Evolutionary conservation across 2,797 vertebrate species (phyloP), one percentile per base, ranked within the genome.

Genomic region (Aphelocoma californica): DNA sequence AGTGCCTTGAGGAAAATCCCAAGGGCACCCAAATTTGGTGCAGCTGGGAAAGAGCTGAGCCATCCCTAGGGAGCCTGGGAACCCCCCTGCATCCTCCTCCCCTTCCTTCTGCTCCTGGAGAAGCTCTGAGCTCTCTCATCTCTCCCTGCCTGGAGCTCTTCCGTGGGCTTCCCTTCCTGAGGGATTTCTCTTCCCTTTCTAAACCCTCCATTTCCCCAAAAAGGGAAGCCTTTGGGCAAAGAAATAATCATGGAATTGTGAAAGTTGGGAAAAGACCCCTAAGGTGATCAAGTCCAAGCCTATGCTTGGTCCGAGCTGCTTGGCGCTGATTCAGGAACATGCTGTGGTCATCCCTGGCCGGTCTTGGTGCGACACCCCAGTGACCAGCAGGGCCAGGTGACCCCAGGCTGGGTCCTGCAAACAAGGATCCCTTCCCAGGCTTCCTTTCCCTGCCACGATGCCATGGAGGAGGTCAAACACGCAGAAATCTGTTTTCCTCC

Each of bases 281-380:
- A 3, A 28, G 38, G 19, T 5, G 38, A 34, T 10, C 11, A 11
- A 28, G 10, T 6, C 50, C 79, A n/a, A 45, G 24, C n/a, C 31
- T 9, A 18, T 31, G 51, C 25, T 25, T 11, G 47, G 60, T 20
- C 23, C 0, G 1, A 60, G 51, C 29, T 18, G 19, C 31, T 51
- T 18, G 66, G 26, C 0, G 0, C 9, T 19, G 65, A 14, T 31
- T 54, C 1, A 25, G 50, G 84, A 79, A 7, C 7, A 0, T 0
- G 4, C 7, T 2, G 44, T 6, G 48, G 16, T 20, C 24, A 5
- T 9, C 24, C 18, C 56, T 25, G 64, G 64, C 47, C 4, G 23
- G 6, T 29, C 28, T 18, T 38, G 62, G 24, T 1, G 0, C n/a
- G 29, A 24, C 40, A 24, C 5, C 18, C 8, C 3, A 1, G 29